A percentile compares a stretch with the other conserved stretches of the same genome.
Conservation (phyloP, 2,113 vertebrate species). For the Tursiops truncatus region DNA sequence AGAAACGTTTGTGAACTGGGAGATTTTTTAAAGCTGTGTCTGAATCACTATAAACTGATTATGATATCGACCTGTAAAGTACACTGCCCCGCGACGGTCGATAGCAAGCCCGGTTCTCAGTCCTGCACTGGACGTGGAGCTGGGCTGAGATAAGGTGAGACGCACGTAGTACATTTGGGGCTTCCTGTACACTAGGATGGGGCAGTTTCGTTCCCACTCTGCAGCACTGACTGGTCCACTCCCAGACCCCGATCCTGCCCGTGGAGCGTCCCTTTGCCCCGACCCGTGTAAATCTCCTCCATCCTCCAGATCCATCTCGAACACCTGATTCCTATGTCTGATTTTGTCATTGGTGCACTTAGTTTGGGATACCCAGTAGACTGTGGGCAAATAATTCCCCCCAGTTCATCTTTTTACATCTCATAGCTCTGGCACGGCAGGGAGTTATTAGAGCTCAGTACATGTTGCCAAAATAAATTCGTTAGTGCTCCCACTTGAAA, state of each 20-base stretch:
- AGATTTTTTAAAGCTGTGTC: neutral
- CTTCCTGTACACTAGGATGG: no score
- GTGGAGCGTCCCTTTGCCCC: no score
- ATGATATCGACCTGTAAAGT: neutral
- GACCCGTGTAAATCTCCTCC: accelerated
- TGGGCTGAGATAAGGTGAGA: neutral
- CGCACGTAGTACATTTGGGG: no score
- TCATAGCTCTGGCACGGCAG: neutral
- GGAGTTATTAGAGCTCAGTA: neutral
- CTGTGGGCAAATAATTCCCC: neutral
- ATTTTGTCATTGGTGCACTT: neutral
- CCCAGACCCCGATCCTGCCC: no score
- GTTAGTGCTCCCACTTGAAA: neutral
- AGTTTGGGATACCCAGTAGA: neutral
- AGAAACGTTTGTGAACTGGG: neutral
- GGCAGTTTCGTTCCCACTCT: neutral
- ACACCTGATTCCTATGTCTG: neutral
- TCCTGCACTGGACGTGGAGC: neutral
- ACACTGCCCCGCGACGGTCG: accelerated
- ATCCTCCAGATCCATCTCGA: neutral
- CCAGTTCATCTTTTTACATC: neutral
- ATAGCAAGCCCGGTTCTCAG: neutral
- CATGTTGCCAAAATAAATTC: neutral
- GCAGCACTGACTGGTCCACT: accelerated
- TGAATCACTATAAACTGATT: neutral